These are phyloP conservation scores for Drosophila dunni DNA, from an alignment of 1,140 invertebrate species.

Conservation along the genomic window DNA sequence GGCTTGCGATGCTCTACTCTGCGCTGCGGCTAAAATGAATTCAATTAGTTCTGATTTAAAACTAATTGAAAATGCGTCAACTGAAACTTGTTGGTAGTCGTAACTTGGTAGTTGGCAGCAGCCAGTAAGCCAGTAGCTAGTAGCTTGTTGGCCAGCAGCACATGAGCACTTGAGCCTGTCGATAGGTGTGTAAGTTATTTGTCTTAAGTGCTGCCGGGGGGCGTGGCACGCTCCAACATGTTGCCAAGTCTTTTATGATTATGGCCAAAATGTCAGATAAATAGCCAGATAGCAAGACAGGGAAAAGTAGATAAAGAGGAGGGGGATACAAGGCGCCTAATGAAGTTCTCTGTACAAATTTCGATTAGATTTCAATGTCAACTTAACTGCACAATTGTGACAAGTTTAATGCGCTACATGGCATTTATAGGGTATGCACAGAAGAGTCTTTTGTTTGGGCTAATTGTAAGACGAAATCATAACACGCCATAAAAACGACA, in stretches of 20 bases:
- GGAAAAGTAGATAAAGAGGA: not conserved
- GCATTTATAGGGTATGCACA: constrained; percentile 50
- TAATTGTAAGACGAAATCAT: constrained; percentile 82
- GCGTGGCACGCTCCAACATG: constrained; percentile 47
- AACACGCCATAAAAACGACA: constrained; percentile 81
- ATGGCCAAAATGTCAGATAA: constrained; percentile 35
- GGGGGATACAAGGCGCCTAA: constrained; percentile 39
- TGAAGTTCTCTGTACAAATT: constrained; percentile 63
- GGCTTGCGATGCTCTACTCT: constrained; percentile 38
- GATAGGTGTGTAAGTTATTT: constrained; percentile 81
- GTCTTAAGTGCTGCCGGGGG: constrained; percentile 77
- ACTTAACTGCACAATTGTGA: constrained; percentile 76
- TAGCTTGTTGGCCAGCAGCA: constrained; percentile 1
- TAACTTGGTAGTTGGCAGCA: constrained; percentile 2
- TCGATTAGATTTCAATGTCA: constrained; percentile 56
- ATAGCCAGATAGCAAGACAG: constrained; percentile 9
- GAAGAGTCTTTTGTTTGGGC: constrained; percentile 74
- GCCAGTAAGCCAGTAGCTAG: not conserved
- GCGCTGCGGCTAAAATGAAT: constrained; percentile 57
- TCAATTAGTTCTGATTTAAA: constrained; percentile 82
- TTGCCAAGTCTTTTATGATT: constrained; percentile 42
- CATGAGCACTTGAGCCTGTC: constrained; percentile 39
- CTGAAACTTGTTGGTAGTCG: constrained; percentile 12
- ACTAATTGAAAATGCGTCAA: constrained; percentile 80
- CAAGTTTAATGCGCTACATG: constrained; percentile 64